Evolutionary conservation across 2,797 vertebrate species (phyloP), one percentile per base, ranked within the genome.

Genomic region (Silurus aristotelis): DNA sequence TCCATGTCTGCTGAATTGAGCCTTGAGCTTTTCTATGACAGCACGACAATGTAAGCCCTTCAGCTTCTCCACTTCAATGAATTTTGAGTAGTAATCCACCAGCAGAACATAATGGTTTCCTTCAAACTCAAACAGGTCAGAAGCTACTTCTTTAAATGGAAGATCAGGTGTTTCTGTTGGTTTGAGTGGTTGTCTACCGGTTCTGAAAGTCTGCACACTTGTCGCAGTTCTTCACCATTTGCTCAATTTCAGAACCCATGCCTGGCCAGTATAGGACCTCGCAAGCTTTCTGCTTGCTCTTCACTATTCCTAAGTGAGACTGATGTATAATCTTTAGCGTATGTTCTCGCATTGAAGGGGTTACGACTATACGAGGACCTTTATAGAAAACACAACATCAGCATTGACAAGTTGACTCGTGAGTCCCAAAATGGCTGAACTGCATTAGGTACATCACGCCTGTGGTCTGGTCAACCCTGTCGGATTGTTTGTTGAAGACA

Each of bases 371-470:
- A 52, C 66, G 19, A 6, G 85, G 76, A 0, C 83, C 80, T 80
- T 89, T 82, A 43, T 78, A 89, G 6, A 87, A 17, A 1, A 89
- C 6, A 15, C 77, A 31, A 2, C 83, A 78, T 87, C 71, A 0
- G 43, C 46, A 25, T 63, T 2, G 8, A 46, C 46, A 0, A 86
- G 61, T n/a, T 83, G 84, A 13, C 86, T 87, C 72, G 17, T 20
- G 86, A 86, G 84, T 87, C 78, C 84, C 86, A 89, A 31, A 80
- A 84, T 31, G 58, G 82, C 55, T 84, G 84, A 19, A 82, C 58
- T 60, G 6, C 15, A 19, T 5, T 20, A 60, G 58, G 17, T 19
- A 60, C 58, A 1, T 63, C 3, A 2, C 2, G 22, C 6, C 61
- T 63, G 20, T n/a, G 22, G 22, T 63, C 20, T 63, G 61, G 61